Evolutionary conservation across 2,113 vertebrate species (phyloP).

Genomic region (Ifrita kowaldi): DNA sequence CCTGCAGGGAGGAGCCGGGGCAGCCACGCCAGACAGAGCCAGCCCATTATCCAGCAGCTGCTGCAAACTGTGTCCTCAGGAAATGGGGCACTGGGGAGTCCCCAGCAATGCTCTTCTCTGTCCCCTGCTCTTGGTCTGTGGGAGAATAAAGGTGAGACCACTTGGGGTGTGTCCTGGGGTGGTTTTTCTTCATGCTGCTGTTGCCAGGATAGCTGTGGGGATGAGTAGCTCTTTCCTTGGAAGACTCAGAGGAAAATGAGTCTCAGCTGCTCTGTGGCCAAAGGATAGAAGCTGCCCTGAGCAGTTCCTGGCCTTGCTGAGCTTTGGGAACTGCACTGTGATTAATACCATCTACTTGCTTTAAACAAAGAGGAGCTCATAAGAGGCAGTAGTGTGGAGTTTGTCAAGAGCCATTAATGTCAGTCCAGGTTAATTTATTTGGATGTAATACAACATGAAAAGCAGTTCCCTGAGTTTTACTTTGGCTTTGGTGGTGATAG

Average conservation of each 20-base stretch:
- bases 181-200: neutral
- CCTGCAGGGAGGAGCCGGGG: neutral
- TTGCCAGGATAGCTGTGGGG: neutral
- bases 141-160: constrained; percentile 18
- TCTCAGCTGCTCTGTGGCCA: neutral
- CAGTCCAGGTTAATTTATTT: neutral
- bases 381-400: neutral
- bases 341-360: neutral
- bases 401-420: neutral
- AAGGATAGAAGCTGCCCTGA: neutral
- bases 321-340: neutral
- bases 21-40: neutral
- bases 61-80: neutral
- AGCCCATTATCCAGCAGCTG: fast-evolving
- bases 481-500: neutral
- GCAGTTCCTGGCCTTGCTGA: neutral
- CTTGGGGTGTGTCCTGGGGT: neutral
- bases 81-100: fast-evolving
- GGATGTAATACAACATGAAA: neutral
- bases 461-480: neutral
- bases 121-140: neutral
- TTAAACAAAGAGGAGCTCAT: neutral
- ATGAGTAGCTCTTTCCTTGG: neutral
- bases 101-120: fast-evolving
- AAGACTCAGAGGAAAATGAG: neutral